These are phyloP conservation scores for Thaumatotibia leucotreta DNA, from an alignment of 1,140 invertebrate genomes.

Conservation along the genomic window DNA sequence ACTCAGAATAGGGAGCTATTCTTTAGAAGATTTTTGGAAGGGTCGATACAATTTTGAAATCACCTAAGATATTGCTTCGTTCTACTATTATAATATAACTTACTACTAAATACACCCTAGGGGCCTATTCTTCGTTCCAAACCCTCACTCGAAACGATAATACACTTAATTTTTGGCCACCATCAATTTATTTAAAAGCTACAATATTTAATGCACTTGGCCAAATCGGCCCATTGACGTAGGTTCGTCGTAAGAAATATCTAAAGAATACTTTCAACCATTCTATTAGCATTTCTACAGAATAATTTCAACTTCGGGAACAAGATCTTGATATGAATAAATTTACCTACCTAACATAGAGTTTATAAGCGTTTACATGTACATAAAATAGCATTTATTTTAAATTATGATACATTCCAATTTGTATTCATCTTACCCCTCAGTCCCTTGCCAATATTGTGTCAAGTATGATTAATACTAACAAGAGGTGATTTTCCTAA, in stretches of 20 bases:
- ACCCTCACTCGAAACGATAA: too few species aligned
- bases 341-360: constrained; percentile 18
- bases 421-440: constrained; percentile 37
- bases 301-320: constrained; percentile 35
- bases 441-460: constrained; percentile 33
- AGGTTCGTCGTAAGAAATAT: neutral
- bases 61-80: too few species aligned
- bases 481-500: constrained; percentile 23
- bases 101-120: neutral
- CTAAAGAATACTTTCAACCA: neutral
- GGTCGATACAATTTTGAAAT: too few species aligned
- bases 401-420: constrained; percentile 51
- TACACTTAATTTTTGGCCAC: too few species aligned
- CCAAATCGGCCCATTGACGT: neutral
- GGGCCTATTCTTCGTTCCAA: neutral
- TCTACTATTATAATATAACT: too few species aligned
- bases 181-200: too few species aligned
- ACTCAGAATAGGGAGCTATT: too few species aligned
- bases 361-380: constrained; percentile 30
- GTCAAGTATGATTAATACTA: constrained; percentile 5
- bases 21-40: too few species aligned
- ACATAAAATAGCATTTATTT: constrained; percentile 48
- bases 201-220: neutral
- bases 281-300: constrained; percentile 2
- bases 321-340: constrained; percentile 44